Base-by-base conservation (phyloP, 2,888 invertebrate genomes). In the Tipula vernalis region DNA sequence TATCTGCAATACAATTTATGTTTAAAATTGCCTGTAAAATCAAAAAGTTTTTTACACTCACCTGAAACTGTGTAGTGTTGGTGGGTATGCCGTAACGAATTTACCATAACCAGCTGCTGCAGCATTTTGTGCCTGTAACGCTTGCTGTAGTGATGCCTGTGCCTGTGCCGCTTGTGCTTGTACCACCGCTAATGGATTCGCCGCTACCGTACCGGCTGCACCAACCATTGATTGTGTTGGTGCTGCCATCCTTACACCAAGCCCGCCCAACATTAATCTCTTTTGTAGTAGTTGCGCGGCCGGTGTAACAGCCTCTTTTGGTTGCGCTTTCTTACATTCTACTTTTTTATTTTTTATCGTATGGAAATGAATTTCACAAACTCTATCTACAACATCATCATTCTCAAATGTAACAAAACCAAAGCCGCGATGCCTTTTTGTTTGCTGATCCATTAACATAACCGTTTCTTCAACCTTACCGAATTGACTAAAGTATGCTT, bases 401-500 rank as follows among this genome's bases (percentile, higher is more conserved):
- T 96, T 96, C 91, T 97, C 97, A 92, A 97, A 97, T 71, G 97
- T 97, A 87, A 97, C 97, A 92, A 97, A 97, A 51, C 97, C 97
- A 91, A 97, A 97, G 88, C 97, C 97, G 87, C 97, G 94, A 91
- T 97, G 97, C 87, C 97, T 94, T 90, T 97, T 97, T 42, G 97
- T 97, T 92, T 97, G 97, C 92, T 97, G 97, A 91, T 97, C 97
- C 97, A 97, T 97, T 89, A 97, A 93, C 97, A 97, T 97, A 18
- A 97, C 97, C 41, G 97, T 96, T 91, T 97, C 97, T 90, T 97
- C 97, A 28, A 97, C 97, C 90, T 95, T 95, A 18, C 97, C 97
- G 91, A 97, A 97, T 91, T 97, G 97, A 88, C 95, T 95, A 93
- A 97, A 97, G 92, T 97, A 97, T 51, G 96, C 95, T 91, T 97